A percentile compares a stretch with the other conserved stretches of the same genome.
phyloP scores from a whole-genome alignment of 2,113 vertebrate species.

The Percopsis transmontana region DNA sequence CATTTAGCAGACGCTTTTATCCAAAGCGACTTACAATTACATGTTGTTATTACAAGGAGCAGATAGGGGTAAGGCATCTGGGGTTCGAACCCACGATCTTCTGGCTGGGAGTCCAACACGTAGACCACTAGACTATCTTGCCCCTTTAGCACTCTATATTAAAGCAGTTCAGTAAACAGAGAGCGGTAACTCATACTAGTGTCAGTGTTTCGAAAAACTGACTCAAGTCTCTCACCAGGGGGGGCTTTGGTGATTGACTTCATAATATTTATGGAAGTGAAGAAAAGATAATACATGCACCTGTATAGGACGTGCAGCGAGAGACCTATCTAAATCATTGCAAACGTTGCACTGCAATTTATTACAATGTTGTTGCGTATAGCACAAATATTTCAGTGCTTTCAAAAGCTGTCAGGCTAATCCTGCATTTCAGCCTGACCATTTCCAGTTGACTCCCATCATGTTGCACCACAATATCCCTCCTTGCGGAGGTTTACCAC shows the following conservation, averaged over 20 bases:
- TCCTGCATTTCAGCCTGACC: constrained; percentile 10
- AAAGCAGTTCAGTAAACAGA: background rate
- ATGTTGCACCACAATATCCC: constrained; percentile 19
- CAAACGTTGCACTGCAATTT: constrained; percentile 1
- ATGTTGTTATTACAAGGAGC: too few relatives aligned
- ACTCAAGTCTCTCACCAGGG: constrained; percentile 19
- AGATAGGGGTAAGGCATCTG: too few relatives aligned
- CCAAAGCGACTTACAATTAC: too few relatives aligned
- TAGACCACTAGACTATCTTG: too few relatives aligned
- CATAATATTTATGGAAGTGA: background rate
- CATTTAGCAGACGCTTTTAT: too few relatives aligned
- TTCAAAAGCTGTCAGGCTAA: constrained; percentile 35
- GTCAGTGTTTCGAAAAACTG: background rate
- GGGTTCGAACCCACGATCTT: too few relatives aligned
- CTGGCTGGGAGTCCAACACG: too few relatives aligned
- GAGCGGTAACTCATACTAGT: background rate
- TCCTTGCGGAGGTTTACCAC: constrained; percentile 45
- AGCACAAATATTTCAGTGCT: constrained; percentile 35
- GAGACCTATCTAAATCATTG: background rate
- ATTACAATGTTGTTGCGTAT: constrained; percentile 5
- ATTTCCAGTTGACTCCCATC: constrained; percentile 39
- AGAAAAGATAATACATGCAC: constrained; percentile 17
- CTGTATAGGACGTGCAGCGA: background rate
- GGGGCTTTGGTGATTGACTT: constrained; percentile 27
- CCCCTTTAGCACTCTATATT: too few relatives aligned